Conservation (phyloP, 1,140 invertebrate species). For the Brachionus calyciflorus region DNA sequence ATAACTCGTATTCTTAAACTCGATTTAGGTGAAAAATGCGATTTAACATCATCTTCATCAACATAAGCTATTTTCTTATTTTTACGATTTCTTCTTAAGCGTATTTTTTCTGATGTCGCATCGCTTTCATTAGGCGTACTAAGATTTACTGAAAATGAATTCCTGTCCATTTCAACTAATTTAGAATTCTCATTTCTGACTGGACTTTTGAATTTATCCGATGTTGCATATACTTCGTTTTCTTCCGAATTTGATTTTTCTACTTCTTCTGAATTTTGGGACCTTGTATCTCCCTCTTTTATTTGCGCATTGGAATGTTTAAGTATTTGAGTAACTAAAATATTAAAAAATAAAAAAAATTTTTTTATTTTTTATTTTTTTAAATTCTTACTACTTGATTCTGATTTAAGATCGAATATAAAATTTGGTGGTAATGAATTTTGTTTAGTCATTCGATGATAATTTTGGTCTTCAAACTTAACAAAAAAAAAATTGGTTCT, state of each 20-base stretch:
- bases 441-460: slow-evolving; percentile 19
- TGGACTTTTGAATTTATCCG: neutral
- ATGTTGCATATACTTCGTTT: neutral
- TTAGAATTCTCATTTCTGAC: neutral
- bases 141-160: neutral
- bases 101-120: neutral
- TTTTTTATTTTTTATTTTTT: neutral
- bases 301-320: neutral
- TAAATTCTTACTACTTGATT: neutral
- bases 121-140: neutral
- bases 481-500: no score
- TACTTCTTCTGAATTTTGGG: neutral
- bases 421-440: slow-evolving; percentile 44
- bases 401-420: neutral
- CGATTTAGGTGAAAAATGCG: slow-evolving; percentile 40
- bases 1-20: slow-evolving; percentile 34
- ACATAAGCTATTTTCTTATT: neutral
- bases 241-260: neutral
- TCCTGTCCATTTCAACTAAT: no score
- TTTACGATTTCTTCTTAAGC: neutral
- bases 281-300: neutral
- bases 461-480: slow-evolving; percentile 10
- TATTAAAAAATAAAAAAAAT: neutral
- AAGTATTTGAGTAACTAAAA: neutral
- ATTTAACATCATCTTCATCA: neutral